Base-by-base conservation (phyloP, 1,140 invertebrate genomes). In the Copidosoma floridanum region DNA sequence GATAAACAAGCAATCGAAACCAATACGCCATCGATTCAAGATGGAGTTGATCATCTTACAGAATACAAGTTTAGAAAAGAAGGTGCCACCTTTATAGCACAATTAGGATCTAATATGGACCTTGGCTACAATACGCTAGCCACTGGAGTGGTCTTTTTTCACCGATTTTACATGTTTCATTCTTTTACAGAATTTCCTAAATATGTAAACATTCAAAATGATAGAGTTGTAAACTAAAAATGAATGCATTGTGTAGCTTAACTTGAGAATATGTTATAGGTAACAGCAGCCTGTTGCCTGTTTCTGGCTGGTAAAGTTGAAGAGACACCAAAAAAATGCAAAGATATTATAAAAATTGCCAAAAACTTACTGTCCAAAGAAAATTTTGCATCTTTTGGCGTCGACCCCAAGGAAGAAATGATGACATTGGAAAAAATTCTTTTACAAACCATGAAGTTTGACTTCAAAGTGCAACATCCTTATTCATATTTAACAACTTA, bases 221-320 rank as follows among this genome's bases (percentile, higher is more conserved):
- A n/a, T n/a, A n/a, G n/a, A n/a, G n/a, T n/a, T n/a, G n/a, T n/a
- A n/a, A n/a, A n/a, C n/a, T 65, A 35, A 6, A 1, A 23, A 16
- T n/a, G 14, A 54, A 18, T 47, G 2, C 16, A 38, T n/a, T 54
- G 12, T 35, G 14, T 35, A 35, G 32, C 14, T 35, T 14, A 8
- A 35, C 14, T 35, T 35, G 6, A 14, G 6, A 8, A 35, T 35
- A 37, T 21, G 35, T 61, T 78, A 37, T 58, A 91, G 89, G 84
- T 98, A 16, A 98, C 94, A 14, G 96, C 95, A 7, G 94, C 95
- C 71, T 96, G 94, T 72, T 99, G 96, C 74, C 81, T 99, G 32
- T 98, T 99, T 77, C 79, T 99, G 48, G 96, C 97, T 63, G 96
- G 96, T 2, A 99, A 99, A 86, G 95, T 98, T n/a, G 97, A 99